Conservation (phyloP, 1,140 invertebrate species). For the Epicauta chinensis region DNA sequence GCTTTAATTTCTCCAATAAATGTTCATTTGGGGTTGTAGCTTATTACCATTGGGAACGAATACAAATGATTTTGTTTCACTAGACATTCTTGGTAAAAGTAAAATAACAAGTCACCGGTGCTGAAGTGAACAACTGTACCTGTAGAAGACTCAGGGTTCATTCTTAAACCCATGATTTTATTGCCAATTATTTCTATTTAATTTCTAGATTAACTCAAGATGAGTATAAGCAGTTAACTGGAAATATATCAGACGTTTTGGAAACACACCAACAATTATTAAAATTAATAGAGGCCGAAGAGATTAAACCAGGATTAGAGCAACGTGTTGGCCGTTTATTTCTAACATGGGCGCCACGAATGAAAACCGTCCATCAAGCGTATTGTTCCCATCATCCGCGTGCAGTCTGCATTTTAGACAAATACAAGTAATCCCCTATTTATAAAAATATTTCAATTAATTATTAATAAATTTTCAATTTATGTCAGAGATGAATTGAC, state of each 20-base stretch:
- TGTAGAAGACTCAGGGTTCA: no score
- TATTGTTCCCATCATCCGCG: constrained; percentile 88
- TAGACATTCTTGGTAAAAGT: no score
- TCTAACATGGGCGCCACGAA: constrained; percentile 73
- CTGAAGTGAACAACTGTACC: no score
- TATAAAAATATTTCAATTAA: background rate
- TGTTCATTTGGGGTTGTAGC: no score
- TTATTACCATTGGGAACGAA: no score
- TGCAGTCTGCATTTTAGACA: constrained; percentile 86
- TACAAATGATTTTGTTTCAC: no score
- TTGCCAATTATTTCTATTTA: constrained; percentile 24
- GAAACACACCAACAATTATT: constrained; percentile 77
- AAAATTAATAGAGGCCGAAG: constrained; percentile 67
- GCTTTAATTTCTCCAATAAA: no score
- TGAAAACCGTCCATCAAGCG: constrained; percentile 78
- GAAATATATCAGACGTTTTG: constrained; percentile 83
- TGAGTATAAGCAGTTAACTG: constrained; percentile 79
- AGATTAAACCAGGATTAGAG: constrained; percentile 59
- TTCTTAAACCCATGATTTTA: no score
- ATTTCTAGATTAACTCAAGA: constrained; percentile 72
- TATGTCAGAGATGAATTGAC: constrained; percentile 73
- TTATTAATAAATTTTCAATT: background rate
- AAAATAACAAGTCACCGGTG: no score
- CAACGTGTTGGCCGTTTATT: constrained; percentile 90
- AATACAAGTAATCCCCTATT: constrained; percentile 67